A percentile compares a stretch with the other conserved stretches of the same genome.
phyloP scores from a whole-genome alignment of 2,113 vertebrate species.

The Hemicordylus capensis region DNA sequence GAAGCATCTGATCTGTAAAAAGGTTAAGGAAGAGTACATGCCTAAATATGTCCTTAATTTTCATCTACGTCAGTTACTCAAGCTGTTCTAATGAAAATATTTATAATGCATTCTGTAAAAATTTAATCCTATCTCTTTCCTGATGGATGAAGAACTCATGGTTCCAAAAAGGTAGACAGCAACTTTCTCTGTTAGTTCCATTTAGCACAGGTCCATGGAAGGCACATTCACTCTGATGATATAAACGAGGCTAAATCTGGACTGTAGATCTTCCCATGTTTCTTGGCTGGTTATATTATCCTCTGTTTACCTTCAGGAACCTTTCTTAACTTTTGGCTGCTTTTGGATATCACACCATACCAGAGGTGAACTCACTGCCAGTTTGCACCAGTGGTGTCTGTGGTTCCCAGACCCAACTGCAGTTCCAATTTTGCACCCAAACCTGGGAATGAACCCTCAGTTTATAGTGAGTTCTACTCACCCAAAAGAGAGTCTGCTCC shows the following conservation, averaged over 20 bases:
- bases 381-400: no score
- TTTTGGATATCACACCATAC: no score
- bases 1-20: constrained; percentile 1
- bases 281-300: not conserved
- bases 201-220: not conserved
- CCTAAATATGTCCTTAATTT: constrained; percentile 37
- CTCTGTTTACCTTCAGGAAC: not conserved
- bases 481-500: no score
- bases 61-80: constrained; percentile 1
- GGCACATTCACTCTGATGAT: not conserved
- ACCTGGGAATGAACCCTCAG: no score
- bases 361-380: no score
- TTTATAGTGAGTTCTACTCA: no score
- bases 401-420: no score
- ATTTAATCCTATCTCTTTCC: constrained; percentile 18
- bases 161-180: not conserved
- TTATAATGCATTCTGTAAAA: constrained; percentile 15
- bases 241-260: not conserved
- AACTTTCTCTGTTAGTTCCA: not conserved
- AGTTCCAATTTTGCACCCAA: no score
- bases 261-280: not conserved
- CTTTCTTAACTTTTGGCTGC: no score
- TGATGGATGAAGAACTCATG: constrained; percentile 17
- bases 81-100: constrained; percentile 19
- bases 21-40: constrained; percentile 12